These are phyloP conservation scores for Odontocolon sp. DNA, from an alignment of 2,888 invertebrate genomes.

Conservation along the genomic window DNA sequence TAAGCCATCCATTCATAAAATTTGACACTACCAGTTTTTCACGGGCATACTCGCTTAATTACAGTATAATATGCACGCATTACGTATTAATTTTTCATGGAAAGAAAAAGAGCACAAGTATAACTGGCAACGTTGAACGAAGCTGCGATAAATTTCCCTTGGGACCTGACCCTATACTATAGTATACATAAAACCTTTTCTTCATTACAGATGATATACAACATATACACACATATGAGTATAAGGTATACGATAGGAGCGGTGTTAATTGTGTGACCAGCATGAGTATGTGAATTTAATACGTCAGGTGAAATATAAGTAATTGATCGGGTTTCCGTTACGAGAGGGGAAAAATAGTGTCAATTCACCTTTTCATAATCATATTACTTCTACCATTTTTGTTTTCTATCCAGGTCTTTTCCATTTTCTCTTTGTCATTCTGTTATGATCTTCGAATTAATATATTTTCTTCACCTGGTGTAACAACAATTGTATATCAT, in stretches of 20 bases:
- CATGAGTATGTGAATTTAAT: neutral
- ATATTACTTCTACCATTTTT: neutral
- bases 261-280: conserved; percentile 27
- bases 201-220: conserved; percentile 46
- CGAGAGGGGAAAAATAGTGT: neutral
- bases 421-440: neutral
- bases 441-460: neutral
- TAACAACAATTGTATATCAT: conserved; percentile 8
- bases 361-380: neutral
- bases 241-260: conserved; percentile 34
- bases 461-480: neutral
- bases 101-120: neutral
- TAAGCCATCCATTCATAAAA: conserved; percentile 17
- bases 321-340: neutral
- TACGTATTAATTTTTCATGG: conserved; percentile 18
- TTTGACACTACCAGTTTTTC: conserved; percentile 5
- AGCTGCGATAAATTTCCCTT: conserved; percentile 50
- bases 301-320: neutral
- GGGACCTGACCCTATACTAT: conserved; percentile 31
- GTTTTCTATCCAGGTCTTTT: neutral
- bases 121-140: conserved; percentile 14
- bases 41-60: conserved; percentile 7
- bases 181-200: conserved; percentile 41
- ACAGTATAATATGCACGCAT: conserved; percentile 14
- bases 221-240: conserved; percentile 22